These are phyloP conservation scores for Rutpela maculata DNA, from an alignment of 2,888 invertebrate genomes.

Conservation along the genomic window DNA sequence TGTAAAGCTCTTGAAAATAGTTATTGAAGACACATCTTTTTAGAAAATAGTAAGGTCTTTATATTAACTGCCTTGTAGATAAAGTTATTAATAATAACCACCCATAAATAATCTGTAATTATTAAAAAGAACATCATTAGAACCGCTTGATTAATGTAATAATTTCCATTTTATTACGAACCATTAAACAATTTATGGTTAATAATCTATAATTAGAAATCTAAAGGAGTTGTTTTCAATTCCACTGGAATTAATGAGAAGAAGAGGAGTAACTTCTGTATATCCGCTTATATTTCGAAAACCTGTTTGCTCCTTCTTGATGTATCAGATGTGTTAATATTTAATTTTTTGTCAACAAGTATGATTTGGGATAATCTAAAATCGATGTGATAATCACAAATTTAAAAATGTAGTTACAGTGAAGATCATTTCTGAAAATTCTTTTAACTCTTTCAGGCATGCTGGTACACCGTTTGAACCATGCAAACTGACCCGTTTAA, in stretches of 20 bases:
- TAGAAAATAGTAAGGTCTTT: neutral
- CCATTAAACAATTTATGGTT: constrained; percentile 33
- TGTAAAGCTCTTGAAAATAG: neutral
- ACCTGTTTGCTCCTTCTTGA: neutral
- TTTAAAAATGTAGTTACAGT: too few species aligned
- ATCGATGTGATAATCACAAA: too few species aligned
- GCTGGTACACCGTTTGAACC: too few species aligned
- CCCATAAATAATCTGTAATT: constrained; percentile 28
- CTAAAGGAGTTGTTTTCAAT: constrained; percentile 19
- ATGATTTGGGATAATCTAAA: too few species aligned
- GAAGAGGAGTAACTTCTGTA: neutral
- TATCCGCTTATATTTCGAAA: neutral
- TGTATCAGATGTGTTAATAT: too few species aligned
- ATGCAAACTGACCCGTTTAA: too few species aligned
- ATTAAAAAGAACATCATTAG: constrained; percentile 30
- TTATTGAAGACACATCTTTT: neutral
- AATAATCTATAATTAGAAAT: constrained; percentile 42
- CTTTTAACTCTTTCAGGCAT: too few species aligned
- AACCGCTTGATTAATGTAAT: constrained; percentile 25
- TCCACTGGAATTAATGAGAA: constrained; percentile 14
- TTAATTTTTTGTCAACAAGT: too few species aligned
- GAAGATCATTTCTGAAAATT: too few species aligned
- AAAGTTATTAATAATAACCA: constrained; percentile 24
- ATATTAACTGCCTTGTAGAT: constrained; percentile 18
- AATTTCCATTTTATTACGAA: constrained; percentile 37